Base-by-base conservation (phyloP, 2,888 invertebrate genomes). In the Omphaloscelis lunosa region DNA sequence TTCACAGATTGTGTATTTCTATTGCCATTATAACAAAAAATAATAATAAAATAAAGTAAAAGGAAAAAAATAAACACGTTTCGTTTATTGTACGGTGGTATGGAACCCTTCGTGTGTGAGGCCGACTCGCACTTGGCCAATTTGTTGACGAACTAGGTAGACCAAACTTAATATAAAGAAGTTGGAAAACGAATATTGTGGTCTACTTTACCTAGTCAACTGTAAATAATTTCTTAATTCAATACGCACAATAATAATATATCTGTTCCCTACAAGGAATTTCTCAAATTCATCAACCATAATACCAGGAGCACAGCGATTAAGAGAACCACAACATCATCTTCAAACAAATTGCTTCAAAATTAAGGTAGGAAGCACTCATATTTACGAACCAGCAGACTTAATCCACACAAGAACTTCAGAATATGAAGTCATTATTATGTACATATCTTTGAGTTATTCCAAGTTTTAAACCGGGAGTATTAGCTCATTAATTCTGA, bases 401-500 rank as follows among this genome's bases (percentile, higher is more conserved):
- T 70, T 72, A 39, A 74, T 66, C 58, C 67, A 65, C 61, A 58
- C 63, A 71, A 75, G 61, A 77, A 83, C 71, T 73, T 83, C 17
- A 48, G n/a, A 61, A 73, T 58, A 27, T 58, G 17, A 76, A 80
- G 68, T 83, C 63, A 73, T 86, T 77, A 80, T 86, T 86, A 86
- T 83, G 71, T 80, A 73, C 77, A 71, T 79, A 75, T 67, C 29
- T 72, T 8, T 27, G 41, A 83, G 72, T 75, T 77, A 76, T 82
- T 76, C 34, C 76, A 80, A 86, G 68, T 84, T 84, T 79, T 78
- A 74, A 68, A 68, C 53, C 61, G 17, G 62, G 62, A 65, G 62
- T 75, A 77, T 84, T 86, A 84, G 45, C 77, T 82, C 79, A 77
- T 86, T 84, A 82, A 86, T 79, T 82, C 69, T 76, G 77, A 74